phyloP scores from a whole-genome alignment of 2,797 vertebrate genomes.

The Bradypus variegatus region DNA sequence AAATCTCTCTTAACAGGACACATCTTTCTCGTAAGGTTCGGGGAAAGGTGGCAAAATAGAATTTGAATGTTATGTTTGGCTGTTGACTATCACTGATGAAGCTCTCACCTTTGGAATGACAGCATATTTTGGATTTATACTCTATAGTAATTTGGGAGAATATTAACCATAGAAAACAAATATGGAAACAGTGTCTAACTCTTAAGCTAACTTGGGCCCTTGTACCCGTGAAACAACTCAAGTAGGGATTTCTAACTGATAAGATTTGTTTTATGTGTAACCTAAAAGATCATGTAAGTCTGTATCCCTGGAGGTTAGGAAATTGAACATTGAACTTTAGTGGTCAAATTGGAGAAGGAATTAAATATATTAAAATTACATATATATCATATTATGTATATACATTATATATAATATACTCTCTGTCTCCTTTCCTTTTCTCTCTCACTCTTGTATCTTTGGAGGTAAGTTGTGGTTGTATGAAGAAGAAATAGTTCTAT shows the following conservation, averaged over 20 bases:
- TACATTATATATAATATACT: background rate
- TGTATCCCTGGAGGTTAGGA: background rate
- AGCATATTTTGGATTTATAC: background rate
- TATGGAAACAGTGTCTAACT: background rate
- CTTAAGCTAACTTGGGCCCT: background rate
- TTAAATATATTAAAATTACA: background rate
- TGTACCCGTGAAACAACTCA: background rate
- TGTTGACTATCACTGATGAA: background rate
- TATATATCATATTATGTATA: background rate
- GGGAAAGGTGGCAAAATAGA: background rate
- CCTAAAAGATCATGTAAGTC: background rate
- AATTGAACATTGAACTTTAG: background rate
- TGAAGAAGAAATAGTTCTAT: background rate
- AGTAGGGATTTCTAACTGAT: background rate
- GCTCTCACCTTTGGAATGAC: background rate
- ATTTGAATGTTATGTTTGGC: conserved; percentile 22
- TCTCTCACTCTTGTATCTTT: background rate
- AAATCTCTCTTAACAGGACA: conserved; percentile 8
- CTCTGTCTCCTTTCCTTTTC: background rate
- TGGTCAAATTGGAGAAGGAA: background rate
- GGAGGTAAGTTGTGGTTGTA: background rate
- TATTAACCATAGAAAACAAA: background rate
- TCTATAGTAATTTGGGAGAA: background rate
- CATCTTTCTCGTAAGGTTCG: conserved; percentile 15
- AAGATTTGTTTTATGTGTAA: background rate